phyloP scores from a whole-genome alignment of 2,113 vertebrate species.

The Budorcas taxicolor region DNA sequence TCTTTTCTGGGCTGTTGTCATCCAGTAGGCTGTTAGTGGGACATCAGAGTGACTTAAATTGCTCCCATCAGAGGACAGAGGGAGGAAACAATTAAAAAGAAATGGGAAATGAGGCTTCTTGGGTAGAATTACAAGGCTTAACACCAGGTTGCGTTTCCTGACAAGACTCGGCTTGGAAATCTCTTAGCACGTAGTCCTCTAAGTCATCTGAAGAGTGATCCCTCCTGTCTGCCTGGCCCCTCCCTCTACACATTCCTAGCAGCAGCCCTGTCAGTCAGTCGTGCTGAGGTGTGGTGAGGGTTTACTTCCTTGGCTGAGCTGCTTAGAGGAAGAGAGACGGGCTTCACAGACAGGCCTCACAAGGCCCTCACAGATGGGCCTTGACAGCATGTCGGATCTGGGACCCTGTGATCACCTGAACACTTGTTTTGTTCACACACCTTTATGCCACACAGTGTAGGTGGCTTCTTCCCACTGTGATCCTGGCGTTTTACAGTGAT shows the following conservation, averaged over 20 bases:
- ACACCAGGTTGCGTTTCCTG: neutral
- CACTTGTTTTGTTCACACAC: neutral
- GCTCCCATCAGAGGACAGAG: neutral
- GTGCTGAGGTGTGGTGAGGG: neutral
- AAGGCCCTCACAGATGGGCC: neutral
- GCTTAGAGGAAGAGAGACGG: neutral
- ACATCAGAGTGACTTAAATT: neutral
- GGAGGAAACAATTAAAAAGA: conserved; percentile 34
- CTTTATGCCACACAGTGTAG: neutral
- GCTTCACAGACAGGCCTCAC: neutral
- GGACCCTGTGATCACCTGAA: neutral
- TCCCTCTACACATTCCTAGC: fast-evolving
- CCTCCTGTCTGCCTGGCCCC: neutral
- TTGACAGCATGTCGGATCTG: neutral
- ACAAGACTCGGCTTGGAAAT: neutral
- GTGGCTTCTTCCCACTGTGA: neutral
- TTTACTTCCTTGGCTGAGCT: neutral
- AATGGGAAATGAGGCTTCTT: neutral
- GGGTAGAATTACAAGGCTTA: neutral
- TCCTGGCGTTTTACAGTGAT: neutral
- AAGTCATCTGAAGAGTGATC: neutral
- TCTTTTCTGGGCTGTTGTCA: neutral
- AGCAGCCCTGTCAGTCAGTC: neutral
- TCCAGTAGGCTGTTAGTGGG: neutral
- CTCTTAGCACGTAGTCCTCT: neutral